Base-by-base conservation (phyloP, 1,140 invertebrate species). In the Drosophila mauritiana region DNA sequence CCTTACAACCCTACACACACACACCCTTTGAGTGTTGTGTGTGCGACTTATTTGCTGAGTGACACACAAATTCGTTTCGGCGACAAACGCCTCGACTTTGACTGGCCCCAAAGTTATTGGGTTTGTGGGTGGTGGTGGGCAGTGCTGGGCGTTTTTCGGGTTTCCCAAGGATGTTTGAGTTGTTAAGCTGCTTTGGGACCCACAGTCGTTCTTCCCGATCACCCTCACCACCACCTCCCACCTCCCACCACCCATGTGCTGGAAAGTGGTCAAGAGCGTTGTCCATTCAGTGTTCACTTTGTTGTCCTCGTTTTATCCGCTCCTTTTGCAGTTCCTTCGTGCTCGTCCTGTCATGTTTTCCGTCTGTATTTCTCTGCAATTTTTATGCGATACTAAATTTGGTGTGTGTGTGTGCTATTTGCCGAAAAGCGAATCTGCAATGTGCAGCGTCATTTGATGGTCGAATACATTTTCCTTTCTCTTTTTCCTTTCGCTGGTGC, bases 381-480 rank as follows among this genome's bases (percentile, higher is more conserved):
- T 82, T 83, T 79, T 75, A 79, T 84, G 78, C 51, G 80, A 78
- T 65, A 82, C 70, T 84, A 82, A 79, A 84, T 82, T 78, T 80
- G 20, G n/a, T 8, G 40, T 4, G 15, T 0, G 7, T 17, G 15
- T 17, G 40, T 31, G 27, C 40, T 48, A 54, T 22, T 42, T 40
- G 40, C 36, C 36, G 20, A 56, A 72, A 70, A 70, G 6, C 34
- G 43, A 56, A 70, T 72, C 36, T 70, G 51, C 67, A 82, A 82
- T 81, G 78, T 82, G 67, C 79, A 78, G 69, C 56, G 73, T 70
- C 64, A 69, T 70, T 70, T 70, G 42, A 70, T 70, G 67, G 48
- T 43, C 15, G 61, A 68, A 65, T 51, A 68, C 45, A 68, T 68
- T 64, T 68, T 64, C 7, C 53, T 43, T 51, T 63, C 3, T 17